Evolutionary conservation across 2,888 invertebrate genomes (phyloP).

Genomic region (Frankliniella intonsa): DNA sequence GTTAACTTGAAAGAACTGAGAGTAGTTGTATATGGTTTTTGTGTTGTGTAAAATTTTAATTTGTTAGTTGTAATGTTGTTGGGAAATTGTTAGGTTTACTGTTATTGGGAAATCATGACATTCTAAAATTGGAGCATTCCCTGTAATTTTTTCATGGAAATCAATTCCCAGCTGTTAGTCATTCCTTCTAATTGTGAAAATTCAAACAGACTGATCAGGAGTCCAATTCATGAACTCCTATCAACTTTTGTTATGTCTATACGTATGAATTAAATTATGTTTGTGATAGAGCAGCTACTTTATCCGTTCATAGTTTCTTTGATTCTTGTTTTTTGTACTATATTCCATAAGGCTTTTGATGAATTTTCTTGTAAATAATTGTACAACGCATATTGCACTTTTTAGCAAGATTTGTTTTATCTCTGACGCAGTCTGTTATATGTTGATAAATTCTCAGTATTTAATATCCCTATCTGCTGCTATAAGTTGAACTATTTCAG

Average conservation of each 20-base stretch:
- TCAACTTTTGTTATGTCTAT: not conserved
- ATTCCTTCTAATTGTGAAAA: not conserved
- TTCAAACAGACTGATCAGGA: not conserved
- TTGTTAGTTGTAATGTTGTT: slow-evolving; percentile 16
- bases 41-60: not conserved
- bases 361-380: not conserved
- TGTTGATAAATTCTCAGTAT: slow-evolving; percentile 16
- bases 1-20: slow-evolving; percentile 21
- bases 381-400: not conserved
- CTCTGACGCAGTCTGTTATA: not conserved
- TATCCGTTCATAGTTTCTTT: not conserved
- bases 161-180: not conserved
- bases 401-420: not conserved
- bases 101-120: not conserved
- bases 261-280: not conserved
- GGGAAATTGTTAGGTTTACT: not conserved
- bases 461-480: not conserved
- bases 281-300: slow-evolving; percentile 5
- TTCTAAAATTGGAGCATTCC: slow-evolving; percentile 1
- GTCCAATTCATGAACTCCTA: not conserved
- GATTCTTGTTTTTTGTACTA: not conserved
- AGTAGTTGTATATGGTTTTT: slow-evolving; percentile 9
- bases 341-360: not conserved
- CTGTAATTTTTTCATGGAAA: not conserved
- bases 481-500: not conserved